Conservation (phyloP, 1,140 invertebrate genomes). For the Neotoxoptera formosana region DNA sequence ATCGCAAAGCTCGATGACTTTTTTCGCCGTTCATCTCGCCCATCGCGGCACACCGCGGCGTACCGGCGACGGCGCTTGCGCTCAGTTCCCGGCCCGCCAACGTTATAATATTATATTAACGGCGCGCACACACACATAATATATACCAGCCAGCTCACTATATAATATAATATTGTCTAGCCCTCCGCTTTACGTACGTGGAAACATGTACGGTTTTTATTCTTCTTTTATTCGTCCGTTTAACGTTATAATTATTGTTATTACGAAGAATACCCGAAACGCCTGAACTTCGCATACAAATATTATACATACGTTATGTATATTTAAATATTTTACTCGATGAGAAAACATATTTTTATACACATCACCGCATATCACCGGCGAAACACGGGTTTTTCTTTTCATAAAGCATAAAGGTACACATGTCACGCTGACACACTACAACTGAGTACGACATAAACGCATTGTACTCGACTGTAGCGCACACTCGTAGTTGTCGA, state of each 20-base stretch:
- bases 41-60: background rate
- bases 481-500: background rate
- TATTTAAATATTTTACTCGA: background rate
- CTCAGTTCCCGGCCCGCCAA: background rate
- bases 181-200: background rate
- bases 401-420: background rate
- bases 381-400: background rate
- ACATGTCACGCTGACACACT: background rate
- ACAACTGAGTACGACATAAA: background rate
- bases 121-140: background rate
- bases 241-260: background rate
- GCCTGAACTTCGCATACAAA: background rate
- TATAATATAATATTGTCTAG: slow-evolving; percentile 26
- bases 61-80: slow-evolving; percentile 25
- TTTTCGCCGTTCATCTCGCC: slow-evolving; percentile 36
- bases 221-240: background rate
- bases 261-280: background rate
- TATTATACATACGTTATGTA: background rate
- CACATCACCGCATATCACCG: no score
- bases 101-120: slow-evolving; percentile 15
- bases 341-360: background rate
- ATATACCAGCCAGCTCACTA: no score
- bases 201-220: background rate
- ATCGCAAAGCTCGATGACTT: slow-evolving; percentile 45
- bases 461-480: background rate